phyloP scores from a whole-genome alignment of 2,888 invertebrate genomes.

The Lasioglossum figueresi region DNA sequence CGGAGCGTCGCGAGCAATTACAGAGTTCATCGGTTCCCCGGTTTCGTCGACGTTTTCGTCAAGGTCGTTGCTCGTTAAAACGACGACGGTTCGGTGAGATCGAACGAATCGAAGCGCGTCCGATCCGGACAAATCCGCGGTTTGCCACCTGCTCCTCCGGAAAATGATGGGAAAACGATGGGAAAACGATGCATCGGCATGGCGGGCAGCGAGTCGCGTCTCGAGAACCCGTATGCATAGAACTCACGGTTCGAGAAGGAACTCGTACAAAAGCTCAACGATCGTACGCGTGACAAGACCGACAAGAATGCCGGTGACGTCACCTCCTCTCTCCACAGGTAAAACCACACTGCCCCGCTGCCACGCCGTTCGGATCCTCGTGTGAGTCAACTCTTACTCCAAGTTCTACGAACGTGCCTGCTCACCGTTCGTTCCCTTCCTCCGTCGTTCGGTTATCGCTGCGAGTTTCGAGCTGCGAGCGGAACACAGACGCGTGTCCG shows the following conservation, averaged over 20 bases:
- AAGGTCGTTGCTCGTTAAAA: slow-evolving; percentile 52
- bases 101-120: not conserved
- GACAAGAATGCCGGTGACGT: slow-evolving; percentile 70
- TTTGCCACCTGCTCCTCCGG: not conserved
- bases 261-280: slow-evolving; percentile 69
- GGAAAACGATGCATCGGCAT: slow-evolving; percentile 4
- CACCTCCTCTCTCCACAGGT: slow-evolving; percentile 54
- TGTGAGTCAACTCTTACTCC: slow-evolving; percentile 44
- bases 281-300: slow-evolving; percentile 66
- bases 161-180: not conserved
- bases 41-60: slow-evolving; percentile 6
- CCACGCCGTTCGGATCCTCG: slow-evolving; percentile 5
- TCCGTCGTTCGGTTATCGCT: slow-evolving; percentile 17
- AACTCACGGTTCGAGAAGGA: slow-evolving; percentile 46
- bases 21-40: slow-evolving; percentile 21
- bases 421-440: slow-evolving; percentile 4
- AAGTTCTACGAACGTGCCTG: slow-evolving; percentile 41
- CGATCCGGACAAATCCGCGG: not conserved
- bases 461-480: not conserved
- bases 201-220: not conserved
- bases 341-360: slow-evolving; percentile 22
- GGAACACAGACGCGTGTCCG: not conserved
- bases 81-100: slow-evolving; percentile 31
- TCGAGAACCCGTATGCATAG: slow-evolving; percentile 61
- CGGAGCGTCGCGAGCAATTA: slow-evolving; percentile 25